Percentiles rank a stretch among this genome's conserved stretches.
Evolutionary conservation across 2,113 vertebrate genomes (phyloP).

Genomic region (Pterocles burchelli): DNA sequence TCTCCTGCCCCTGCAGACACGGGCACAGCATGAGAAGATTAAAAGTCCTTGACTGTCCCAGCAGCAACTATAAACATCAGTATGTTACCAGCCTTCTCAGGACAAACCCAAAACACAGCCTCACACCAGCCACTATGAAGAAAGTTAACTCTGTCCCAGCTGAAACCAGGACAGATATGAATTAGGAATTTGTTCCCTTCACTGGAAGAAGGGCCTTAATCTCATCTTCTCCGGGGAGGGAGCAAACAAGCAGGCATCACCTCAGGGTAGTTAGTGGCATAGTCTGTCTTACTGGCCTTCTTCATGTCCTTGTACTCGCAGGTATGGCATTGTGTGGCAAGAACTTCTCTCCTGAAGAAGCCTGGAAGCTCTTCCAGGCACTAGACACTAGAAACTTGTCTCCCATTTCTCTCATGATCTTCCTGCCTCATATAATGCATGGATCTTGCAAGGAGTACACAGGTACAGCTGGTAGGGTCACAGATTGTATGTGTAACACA

Average conservation of each 20-base stretch:
- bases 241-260: neutral
- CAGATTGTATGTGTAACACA: neutral
- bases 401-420: neutral
- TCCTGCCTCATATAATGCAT: neutral
- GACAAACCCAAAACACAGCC: no score
- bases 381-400: rapidly evolving
- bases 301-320: neutral
- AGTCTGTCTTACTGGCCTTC: neutral
- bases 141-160: no score
- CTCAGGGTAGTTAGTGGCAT: neutral
- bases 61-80: no score
- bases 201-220: neutral
- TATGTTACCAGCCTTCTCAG: no score
- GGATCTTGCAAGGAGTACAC: neutral
- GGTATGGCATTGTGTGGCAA: rapidly evolving
- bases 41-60: no score
- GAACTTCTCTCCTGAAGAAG: neutral
- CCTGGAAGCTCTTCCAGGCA: neutral
- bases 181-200: neutral
- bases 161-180: neutral
- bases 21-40: no score
- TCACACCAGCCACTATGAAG: no score
- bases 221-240: rapidly evolving
- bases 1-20: no score
- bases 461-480: neutral